Conservation (phyloP, 2,888 invertebrate genomes). For the Trachelus tabidus region DNA sequence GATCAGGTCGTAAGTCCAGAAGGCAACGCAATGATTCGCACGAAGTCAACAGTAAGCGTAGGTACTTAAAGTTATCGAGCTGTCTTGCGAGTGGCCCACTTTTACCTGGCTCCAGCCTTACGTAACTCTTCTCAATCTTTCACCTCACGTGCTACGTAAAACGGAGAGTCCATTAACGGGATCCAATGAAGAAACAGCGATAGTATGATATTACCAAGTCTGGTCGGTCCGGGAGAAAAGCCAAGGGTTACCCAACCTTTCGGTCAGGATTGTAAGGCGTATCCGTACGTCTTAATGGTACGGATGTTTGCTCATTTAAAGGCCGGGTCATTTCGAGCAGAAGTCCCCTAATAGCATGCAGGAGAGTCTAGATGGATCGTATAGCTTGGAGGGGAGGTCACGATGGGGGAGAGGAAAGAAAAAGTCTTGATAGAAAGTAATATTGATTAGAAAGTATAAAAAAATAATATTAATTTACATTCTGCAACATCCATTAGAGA, state of each 20-base stretch:
- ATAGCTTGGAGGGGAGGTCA: background rate
- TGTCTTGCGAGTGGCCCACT: conserved; percentile 35
- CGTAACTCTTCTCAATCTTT: conserved; percentile 24
- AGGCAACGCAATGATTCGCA: background rate
- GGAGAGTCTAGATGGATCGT: background rate
- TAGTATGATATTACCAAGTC: background rate
- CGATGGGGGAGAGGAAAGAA: background rate
- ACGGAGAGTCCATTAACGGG: conserved; percentile 35
- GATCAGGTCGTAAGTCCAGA: background rate
- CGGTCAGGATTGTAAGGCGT: background rate
- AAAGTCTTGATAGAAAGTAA: background rate
- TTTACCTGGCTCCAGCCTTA: conserved; percentile 33
- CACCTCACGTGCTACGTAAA: conserved; percentile 32
- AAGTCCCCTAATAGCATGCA: background rate
- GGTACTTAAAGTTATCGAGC: background rate
- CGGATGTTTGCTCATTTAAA: conserved; percentile 4
- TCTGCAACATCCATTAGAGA: background rate
- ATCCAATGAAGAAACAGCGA: conserved; percentile 30
- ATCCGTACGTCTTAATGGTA: background rate
- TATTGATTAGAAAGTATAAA: background rate
- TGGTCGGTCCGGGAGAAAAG: background rate
- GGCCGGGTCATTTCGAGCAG: background rate
- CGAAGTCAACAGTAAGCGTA: background rate
- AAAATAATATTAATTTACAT: background rate
- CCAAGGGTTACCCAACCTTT: background rate